phyloP scores from a whole-genome alignment of 2,113 vertebrate species.

The Hepsetus odoe region DNA sequence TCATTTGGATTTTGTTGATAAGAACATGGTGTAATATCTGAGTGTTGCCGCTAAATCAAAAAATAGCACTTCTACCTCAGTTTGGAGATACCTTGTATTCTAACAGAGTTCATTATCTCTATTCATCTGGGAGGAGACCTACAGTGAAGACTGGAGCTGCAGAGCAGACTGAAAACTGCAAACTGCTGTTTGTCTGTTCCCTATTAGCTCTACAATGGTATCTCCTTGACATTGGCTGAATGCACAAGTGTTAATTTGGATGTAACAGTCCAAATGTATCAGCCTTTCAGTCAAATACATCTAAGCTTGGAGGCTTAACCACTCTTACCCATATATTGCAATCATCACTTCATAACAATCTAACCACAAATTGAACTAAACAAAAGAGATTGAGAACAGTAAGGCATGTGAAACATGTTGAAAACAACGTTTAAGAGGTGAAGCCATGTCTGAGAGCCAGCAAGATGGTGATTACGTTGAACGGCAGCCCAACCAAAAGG shows the following conservation, averaged over 20 bases:
- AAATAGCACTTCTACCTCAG: slow-evolving; percentile 36
- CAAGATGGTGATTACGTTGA: background rate
- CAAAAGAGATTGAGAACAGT: slow-evolving; percentile 8
- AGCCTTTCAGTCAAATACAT: slow-evolving; percentile 7
- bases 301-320: slow-evolving; percentile 14
- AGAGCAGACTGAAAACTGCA: slow-evolving; percentile 58
- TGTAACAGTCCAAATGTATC: background rate
- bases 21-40: slow-evolving; percentile 61
- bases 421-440: slow-evolving; percentile 40
- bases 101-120: slow-evolving; percentile 33
- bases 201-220: slow-evolving; percentile 17
- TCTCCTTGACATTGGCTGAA: background rate
- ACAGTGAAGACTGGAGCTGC: slow-evolving; percentile 51
- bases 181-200: slow-evolving; percentile 16
- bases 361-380: slow-evolving; percentile 36
- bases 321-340: slow-evolving; percentile 20
- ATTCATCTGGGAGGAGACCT: slow-evolving; percentile 46
- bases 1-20: slow-evolving; percentile 66
- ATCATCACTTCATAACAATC: slow-evolving; percentile 47
- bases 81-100: background rate
- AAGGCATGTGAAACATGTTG: slow-evolving; percentile 8
- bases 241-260: background rate
- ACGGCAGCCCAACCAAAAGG: slow-evolving; percentile 2
- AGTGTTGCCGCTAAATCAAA: slow-evolving; percentile 66
- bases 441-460: background rate